Evolutionary conservation across 2,888 invertebrate species (phyloP), one percentile per base, ranked within the genome.

Genomic region (Anticlea derivata): DNA sequence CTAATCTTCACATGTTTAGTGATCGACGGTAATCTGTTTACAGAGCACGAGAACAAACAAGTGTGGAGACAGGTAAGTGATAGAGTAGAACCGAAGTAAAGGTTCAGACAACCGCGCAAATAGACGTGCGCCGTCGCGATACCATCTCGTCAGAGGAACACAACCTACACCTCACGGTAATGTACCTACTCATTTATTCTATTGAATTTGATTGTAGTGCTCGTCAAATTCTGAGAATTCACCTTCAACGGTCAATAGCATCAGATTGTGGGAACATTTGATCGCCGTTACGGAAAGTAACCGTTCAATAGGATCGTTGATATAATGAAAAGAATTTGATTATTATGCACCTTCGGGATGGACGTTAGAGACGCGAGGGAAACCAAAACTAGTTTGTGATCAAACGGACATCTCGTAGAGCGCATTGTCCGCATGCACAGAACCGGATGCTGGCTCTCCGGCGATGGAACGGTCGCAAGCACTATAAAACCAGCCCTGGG

Each of bases 361-460:
- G 59, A 63, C 66, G 70, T 66, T 68, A 70, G 72, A 76, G 72
- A 58, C 58, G 65, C 73, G 71, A 75, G 82, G 80, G 83, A 83
- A 75, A 63, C 71, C 75, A 70, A 86, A 88, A 90, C 89, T 84
- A 84, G 89, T 89, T 90, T 86, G 72, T 65, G 70, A 65, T 75
- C 80, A 77, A 85, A 84, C 82, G 82, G 80, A 70, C 79, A 69
- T 78, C 80, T 68, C 78, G 75, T 78, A 81, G 81, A 83, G 70
- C 73, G 69, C 81, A 85, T 85, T 86, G 87, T 86, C 66, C 75
- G 83, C 80, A 77, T 79, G 83, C 84, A 75, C 78, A 87, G 76
- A 87, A 89, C 89, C 88, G 89, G 90, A 88, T 86, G 90, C 89
- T 88, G 89, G 70, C 66, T 78, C 77, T 79, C 78, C 75, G 76